Evolutionary conservation across 2,888 invertebrate genomes (phyloP).

Genomic region (Ectemnius lituratus): DNA sequence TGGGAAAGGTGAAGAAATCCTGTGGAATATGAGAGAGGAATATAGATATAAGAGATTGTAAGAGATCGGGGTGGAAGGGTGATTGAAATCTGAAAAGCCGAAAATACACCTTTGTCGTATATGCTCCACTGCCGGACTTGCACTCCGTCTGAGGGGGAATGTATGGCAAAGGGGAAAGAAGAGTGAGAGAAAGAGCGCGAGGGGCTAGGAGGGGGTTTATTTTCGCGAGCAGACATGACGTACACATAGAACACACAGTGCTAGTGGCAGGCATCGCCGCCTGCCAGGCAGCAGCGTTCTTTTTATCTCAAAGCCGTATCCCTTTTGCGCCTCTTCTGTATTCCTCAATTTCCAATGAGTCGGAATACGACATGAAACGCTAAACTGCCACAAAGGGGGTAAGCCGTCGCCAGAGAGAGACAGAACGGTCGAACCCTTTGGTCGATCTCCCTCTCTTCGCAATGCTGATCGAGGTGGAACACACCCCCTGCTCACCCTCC

Average conservation of each 20-base stretch:
- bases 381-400: constrained; percentile 75
- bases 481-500: constrained; percentile 29
- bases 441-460: constrained; percentile 43
- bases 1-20: no score
- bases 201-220: constrained; percentile 43
- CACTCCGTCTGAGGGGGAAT: no score
- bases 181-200: constrained; percentile 1
- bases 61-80: no score
- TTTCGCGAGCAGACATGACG: constrained; percentile 48
- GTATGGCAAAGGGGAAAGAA: neutral
- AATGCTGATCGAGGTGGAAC: constrained; percentile 30
- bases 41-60: no score
- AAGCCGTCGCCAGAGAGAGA: constrained; percentile 40
- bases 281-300: constrained; percentile 57
- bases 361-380: constrained; percentile 77
- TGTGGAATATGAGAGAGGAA: no score
- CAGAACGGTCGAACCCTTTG: constrained; percentile 59
- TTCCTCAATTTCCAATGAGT: constrained; percentile 78
- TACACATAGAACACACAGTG: constrained; percentile 23
- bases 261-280: constrained; percentile 46
- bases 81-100: no score
- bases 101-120: no score
- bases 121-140: no score
- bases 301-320: constrained; percentile 75
- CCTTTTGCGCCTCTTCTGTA: constrained; percentile 70